Percentiles rank a stretch among this genome's conserved stretches.
phyloP scores from a whole-genome alignment of 92 coral and sea anemone genomes.

The Umimayanthus chanpuru region DNA sequence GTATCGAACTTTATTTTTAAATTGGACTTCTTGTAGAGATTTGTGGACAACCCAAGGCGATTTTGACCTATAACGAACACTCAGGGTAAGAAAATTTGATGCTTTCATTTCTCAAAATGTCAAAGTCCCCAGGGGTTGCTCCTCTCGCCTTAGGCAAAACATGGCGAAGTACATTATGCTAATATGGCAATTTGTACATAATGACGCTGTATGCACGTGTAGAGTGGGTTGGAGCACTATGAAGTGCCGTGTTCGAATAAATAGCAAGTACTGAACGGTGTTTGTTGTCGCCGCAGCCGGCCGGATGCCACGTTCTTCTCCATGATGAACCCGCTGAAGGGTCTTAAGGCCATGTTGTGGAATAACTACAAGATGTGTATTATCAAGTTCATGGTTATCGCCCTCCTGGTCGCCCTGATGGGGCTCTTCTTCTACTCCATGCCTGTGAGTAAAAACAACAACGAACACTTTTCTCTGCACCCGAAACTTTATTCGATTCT shows the following conservation, averaged over 20 bases:
- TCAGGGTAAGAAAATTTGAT: too few relatives aligned
- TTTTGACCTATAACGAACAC: too few relatives aligned
- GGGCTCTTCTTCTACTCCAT: constrained; percentile 75
- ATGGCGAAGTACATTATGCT: too few relatives aligned
- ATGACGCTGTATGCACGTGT: neutral
- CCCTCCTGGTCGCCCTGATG: constrained; percentile 65
- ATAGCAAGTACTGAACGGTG: neutral
- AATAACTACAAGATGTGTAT: constrained; percentile 75
- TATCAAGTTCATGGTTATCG: constrained; percentile 68
- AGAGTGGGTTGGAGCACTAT: neutral
- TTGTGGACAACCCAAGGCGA: too few relatives aligned
- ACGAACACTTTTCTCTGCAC: too few relatives aligned
- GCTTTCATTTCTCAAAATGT: too few relatives aligned
- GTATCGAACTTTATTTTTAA: too few relatives aligned
- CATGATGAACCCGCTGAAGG: constrained; percentile 71
- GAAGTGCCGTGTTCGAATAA: neutral
- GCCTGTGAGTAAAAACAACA: constrained; percentile 58
- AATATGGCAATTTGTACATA: too few relatives aligned
- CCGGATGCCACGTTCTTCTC: constrained; percentile 67
- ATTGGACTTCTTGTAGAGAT: too few relatives aligned
- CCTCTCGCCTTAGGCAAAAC: too few relatives aligned
- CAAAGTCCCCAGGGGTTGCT: too few relatives aligned
- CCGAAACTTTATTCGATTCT: too few relatives aligned
- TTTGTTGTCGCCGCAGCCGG: constrained; percentile 47
- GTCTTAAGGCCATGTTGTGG: constrained; percentile 68